Conservation (phyloP, 2,888 invertebrate species). For the Pheosia tremula region DNA sequence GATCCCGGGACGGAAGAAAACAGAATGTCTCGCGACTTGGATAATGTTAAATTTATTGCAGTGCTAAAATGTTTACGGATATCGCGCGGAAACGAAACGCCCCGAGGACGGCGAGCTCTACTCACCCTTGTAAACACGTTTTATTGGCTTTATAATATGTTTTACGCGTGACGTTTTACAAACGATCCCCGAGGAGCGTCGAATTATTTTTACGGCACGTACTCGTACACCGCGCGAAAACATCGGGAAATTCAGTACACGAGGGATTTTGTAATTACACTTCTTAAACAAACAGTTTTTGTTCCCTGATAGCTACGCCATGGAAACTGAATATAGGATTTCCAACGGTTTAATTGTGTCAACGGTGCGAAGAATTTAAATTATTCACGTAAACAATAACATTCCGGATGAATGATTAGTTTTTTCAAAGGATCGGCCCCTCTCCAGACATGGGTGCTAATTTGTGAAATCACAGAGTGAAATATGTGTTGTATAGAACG, state of each 20-base stretch:
- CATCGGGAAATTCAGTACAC: constrained; percentile 73
- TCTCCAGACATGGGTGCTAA: constrained; percentile 65
- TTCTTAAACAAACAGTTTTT: constrained; percentile 73
- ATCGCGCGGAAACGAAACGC: constrained; percentile 72
- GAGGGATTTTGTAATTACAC: constrained; percentile 80
- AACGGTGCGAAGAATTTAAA: constrained; percentile 17
- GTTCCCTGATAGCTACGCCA: constrained; percentile 54
- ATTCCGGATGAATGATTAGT: constrained; percentile 34
- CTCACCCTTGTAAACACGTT: constrained; percentile 85
- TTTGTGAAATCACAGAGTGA: constrained; percentile 77
- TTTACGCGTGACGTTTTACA: constrained; percentile 85
- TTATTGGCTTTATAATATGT: constrained; percentile 85
- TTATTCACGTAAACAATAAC: constrained; percentile 32
- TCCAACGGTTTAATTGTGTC: constrained; percentile 50
- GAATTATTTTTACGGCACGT: constrained; percentile 84
- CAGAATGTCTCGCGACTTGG: constrained; percentile 81
- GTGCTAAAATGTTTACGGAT: constrained; percentile 84
- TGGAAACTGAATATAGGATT: constrained; percentile 52
- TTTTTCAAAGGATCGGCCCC: constrained; percentile 43
- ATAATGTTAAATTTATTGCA: constrained; percentile 84
- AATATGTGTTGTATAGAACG: constrained; percentile 70
- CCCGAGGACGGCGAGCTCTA: constrained; percentile 71
- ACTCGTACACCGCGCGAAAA: constrained; percentile 71
- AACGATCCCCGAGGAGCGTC: constrained; percentile 81
- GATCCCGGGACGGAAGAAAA: constrained; percentile 80